Conservation (phyloP, 2,888 invertebrate genomes). For the Schizotus pectinicornis region DNA sequence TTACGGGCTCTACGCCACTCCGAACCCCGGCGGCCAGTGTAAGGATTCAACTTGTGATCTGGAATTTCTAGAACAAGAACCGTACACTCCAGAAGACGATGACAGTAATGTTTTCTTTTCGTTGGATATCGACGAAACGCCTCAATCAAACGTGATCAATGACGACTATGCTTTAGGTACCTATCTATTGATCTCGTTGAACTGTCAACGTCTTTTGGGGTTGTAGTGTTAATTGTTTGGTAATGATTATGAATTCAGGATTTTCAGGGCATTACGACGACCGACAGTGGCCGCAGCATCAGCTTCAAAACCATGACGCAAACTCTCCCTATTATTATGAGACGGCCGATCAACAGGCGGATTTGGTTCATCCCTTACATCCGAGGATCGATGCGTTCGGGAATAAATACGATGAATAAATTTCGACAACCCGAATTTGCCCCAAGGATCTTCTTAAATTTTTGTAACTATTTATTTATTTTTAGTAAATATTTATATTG, state of each 20-base stretch:
- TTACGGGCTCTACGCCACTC: constrained; percentile 76
- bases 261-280: constrained; percentile 52
- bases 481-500: not conserved
- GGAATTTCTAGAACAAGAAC: not conserved
- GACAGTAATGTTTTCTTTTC: constrained; percentile 14
- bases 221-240: not conserved
- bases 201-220: too few species aligned
- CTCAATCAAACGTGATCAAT: not conserved
- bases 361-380: constrained; percentile 18
- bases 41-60: constrained; percentile 27
- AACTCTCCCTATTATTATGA: constrained; percentile 9
- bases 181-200: constrained; percentile 1
- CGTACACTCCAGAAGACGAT: constrained; percentile 13
- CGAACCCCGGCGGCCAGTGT: constrained; percentile 42
- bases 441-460: too few species aligned
- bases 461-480: not conserved
- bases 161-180: not conserved
- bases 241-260: constrained; percentile 13
- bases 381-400: constrained; percentile 1
- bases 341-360: constrained; percentile 11
- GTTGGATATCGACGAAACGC: constrained; percentile 16
- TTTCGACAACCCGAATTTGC: too few species aligned
- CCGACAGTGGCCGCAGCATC: constrained; percentile 47
- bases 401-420: constrained; percentile 6
- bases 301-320: constrained; percentile 28